phyloP scores from a whole-genome alignment of 2,113 vertebrate species.

The Damaliscus lunatus region DNA sequence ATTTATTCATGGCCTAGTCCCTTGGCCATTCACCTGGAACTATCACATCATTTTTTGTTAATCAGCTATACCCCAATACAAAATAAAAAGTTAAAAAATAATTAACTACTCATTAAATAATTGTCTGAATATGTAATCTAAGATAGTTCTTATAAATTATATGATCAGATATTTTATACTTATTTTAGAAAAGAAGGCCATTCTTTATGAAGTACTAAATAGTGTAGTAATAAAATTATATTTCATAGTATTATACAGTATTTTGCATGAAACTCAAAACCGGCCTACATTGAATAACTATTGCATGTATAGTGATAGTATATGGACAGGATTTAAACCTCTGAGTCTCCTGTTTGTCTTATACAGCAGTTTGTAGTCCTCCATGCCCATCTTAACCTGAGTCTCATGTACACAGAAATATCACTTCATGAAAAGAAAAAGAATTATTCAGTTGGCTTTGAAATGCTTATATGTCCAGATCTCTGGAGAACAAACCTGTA shows the following conservation, averaged over 20 bases:
- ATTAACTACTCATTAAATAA: background rate
- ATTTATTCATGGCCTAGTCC: background rate
- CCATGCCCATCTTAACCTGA: background rate
- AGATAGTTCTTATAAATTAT: background rate
- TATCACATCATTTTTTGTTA: background rate
- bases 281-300: background rate
- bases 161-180: background rate
- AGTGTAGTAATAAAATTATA: background rate
- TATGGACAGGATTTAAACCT: background rate
- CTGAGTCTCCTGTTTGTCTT: background rate
- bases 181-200: background rate
- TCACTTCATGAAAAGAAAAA: background rate
- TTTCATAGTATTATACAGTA: background rate
- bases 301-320: background rate
- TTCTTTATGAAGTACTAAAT: conserved; percentile 1
- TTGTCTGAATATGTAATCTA: background rate
- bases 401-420: background rate
- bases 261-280: background rate
- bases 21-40: background rate
- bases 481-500: background rate
- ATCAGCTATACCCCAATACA: background rate
- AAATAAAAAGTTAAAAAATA: background rate
- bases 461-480: background rate
- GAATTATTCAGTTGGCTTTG: background rate
- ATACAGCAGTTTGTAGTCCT: background rate